Percentiles rank a stretch among this genome's conserved stretches.
These are phyloP conservation scores for Aurelia coerulea DNA, from an alignment of 30 jellyfish, hydroid and myxozoan genomes.

Conservation along the genomic window DNA sequence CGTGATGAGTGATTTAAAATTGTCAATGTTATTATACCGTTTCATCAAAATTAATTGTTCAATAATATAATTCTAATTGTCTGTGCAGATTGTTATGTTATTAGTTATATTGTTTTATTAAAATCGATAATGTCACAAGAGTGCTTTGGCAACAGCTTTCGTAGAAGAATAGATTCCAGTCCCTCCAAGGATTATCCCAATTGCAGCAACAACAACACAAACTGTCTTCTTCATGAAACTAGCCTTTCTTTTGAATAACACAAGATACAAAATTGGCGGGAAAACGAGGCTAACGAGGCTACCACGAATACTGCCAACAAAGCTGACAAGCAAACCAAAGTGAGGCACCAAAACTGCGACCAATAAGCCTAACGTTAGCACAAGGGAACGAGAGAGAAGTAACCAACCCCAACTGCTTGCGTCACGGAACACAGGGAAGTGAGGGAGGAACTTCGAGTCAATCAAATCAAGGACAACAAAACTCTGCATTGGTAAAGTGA, in stretches of 20 bases:
- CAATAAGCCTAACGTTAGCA: constrained; percentile 44
- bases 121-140: background rate
- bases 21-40: too few species aligned
- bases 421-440: constrained; percentile 53
- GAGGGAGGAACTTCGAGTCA: constrained; percentile 59
- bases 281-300: constrained; percentile 62
- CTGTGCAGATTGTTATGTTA: background rate
- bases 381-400: constrained; percentile 65
- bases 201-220: constrained; percentile 28
- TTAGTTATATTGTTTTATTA: background rate
- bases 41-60: too few species aligned
- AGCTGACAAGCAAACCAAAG: constrained; percentile 82
- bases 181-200: constrained; percentile 51
- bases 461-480: constrained; percentile 79
- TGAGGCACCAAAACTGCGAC: constrained; percentile 83
- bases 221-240: background rate
- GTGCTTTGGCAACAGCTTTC: constrained; percentile 19
- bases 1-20: too few species aligned
- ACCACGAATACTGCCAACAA: constrained; percentile 89
- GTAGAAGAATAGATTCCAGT: constrained; percentile 46
- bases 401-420: constrained; percentile 60
- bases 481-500: constrained; percentile 78
- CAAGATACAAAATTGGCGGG: constrained; percentile 73
- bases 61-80: too few species aligned
- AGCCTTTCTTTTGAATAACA: constrained; percentile 17